Conservation (phyloP, 2,888 invertebrate genomes). For the Sminthurinus aureus region DNA sequence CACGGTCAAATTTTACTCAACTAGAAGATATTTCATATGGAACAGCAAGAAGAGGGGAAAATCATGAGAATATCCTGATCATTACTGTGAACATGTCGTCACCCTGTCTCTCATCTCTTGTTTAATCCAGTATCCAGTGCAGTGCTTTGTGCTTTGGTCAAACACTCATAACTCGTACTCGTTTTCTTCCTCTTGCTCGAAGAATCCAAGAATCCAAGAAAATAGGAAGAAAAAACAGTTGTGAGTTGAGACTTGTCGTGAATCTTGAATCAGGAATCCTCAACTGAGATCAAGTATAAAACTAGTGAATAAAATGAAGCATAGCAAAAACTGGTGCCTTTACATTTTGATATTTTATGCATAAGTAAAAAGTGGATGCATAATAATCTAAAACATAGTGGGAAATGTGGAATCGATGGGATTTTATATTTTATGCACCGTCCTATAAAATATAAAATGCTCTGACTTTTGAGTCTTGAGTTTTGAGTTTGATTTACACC, state of each 20-base stretch:
- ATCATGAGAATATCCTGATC: background rate
- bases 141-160: background rate
- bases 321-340: background rate
- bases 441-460: no score
- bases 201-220: no score
- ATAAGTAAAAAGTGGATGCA: background rate
- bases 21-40: no score
- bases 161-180: no score
- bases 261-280: no score
- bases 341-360: background rate
- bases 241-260: background rate
- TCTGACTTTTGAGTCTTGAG: no score
- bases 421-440: no score
- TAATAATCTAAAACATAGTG: no score
- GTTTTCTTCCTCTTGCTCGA: background rate
- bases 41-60: background rate
- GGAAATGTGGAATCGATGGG: no score
- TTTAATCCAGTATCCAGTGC: no score
- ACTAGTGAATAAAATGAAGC: background rate
- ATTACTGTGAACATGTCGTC: background rate
- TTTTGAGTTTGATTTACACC: background rate
- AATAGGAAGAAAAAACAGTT: background rate
- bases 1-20: no score
- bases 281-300: no score
- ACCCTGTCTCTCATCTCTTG: background rate